Base-by-base conservation (phyloP, 2,888 invertebrate species). In the Dolichopus griseipennis region DNA sequence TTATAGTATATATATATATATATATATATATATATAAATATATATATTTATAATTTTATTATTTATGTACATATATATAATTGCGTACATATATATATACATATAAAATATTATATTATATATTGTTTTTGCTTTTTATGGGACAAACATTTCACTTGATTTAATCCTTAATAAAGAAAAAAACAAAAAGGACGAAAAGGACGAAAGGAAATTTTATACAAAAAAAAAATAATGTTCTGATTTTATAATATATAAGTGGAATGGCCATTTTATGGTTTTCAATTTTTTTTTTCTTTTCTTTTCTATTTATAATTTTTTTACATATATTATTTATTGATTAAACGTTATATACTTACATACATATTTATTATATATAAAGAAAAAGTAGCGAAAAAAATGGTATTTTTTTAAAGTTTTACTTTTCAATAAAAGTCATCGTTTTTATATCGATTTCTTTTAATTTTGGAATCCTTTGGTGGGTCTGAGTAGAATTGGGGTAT, bases 111-210 rank as follows among this genome's bases (percentile, higher is more conserved):
- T 52, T n/a, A 18, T 15, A 52, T 52, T 52, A 52, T 52, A 52
- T 52, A 6, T 52, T 52, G 41, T 41, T 41, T 41, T 41, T 41
- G 41, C n/a, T 52, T 52, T 52, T 52, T 52, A 52, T 52, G 52
- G 52, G 52, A 52, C 52, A 52, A 52, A 52, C 52, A 52, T 52
- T 52, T 52, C 52, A 52, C 18, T 52, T 52, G 52, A 52, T 52
- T 52, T 52, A 52, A 52, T 52, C 15, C 52, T 6, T 18, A 52
- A 52, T 12, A 52, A 52, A 18, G 18, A 52, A 1, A 52, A 52
- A 15, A 52, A 52, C 43, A 52, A 52, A 52, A 37, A 8, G 8
- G 8, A 37, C 37, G 8, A 37, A 37, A 37, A n/a, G n/a, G n/a
- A n/a, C n/a, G n/a, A n/a, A 37, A 37, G 10, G 8, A 37, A 37